Evolutionary conservation across 1,140 invertebrate species (phyloP), one percentile per base, ranked within the genome.

Genomic region (Ruditapes philippinarum): DNA sequence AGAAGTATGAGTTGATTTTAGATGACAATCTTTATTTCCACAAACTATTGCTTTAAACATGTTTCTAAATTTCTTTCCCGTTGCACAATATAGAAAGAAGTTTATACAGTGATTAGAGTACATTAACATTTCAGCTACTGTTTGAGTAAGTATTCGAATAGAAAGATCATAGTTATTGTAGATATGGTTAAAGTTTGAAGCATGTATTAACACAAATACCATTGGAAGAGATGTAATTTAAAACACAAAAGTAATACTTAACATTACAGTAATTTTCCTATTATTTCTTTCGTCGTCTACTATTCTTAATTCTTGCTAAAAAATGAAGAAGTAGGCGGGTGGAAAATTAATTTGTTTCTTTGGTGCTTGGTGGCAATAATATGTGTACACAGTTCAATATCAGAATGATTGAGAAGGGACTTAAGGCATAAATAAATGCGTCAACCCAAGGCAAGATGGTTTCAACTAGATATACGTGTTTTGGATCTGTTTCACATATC

Each of bases 41-140:
- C n/a, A n/a, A n/a, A n/a, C n/a, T 68, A 95, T 76, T n/a, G 86
- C 51, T 14, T 68, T 62, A 22, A 95, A 85, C 73, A 94, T 91
- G 22, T 91, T 91, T 40, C 95, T 80, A 90, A 96, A 96, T 85
- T 94, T 94, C 51, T 93, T 92, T 1, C 95, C 95, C 7, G 93
- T 94, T 31, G 93, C 94, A 83, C n/a, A n/a, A n/a, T n/a, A n/a
- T n/a, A n/a, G n/a, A n/a, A n/a, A n/a, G n/a, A n/a, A n/a, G n/a
- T n/a, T 94, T 95, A 91, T 96, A 96, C 14, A 89, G 76, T 96
- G 95, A 88, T 96, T 96, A 0, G 94, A 57, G 91, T 95, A 96
- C 93, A 95, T 95, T 0, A n/a, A 90, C 33, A 95, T 65, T 73
- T 93, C 91, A 0, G 92, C 87, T 19, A 95, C 86, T 0, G 94